These are phyloP conservation scores for Platalea minor DNA, from an alignment of 2,797 vertebrate genomes.

Conservation along the genomic window DNA sequence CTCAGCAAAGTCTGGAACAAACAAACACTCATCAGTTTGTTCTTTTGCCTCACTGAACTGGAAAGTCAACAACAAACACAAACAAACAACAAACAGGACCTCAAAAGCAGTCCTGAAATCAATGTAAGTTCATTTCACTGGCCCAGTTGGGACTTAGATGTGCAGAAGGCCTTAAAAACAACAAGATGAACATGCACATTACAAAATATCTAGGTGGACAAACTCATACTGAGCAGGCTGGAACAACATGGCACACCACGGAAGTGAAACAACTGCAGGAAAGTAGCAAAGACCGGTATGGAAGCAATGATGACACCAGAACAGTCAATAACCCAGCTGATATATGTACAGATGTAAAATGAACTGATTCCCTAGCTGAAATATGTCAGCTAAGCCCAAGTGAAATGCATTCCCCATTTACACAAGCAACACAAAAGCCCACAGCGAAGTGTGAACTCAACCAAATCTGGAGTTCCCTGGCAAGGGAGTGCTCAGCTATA, in stretches of 20 bases:
- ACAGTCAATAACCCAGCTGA: not conserved
- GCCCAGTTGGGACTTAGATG: not conserved
- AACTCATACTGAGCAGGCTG: not conserved
- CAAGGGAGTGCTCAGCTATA: not conserved
- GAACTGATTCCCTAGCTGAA: not conserved
- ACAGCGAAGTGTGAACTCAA: not conserved
- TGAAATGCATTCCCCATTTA: not conserved
- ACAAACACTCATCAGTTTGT: not conserved
- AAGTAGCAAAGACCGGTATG: not conserved
- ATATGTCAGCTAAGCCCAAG: not conserved
- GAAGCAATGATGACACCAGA: not conserved
- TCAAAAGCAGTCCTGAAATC: not conserved
- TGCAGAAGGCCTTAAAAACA: not conserved
- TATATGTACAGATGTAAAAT: not conserved
- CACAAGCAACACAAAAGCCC: conserved; percentile 4
- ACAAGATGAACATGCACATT: not conserved
- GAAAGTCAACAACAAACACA: not conserved
- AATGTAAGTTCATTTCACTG: not conserved
- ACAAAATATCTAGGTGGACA: not conserved
- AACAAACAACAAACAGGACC: not conserved
- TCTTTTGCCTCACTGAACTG: not conserved
- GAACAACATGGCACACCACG: not conserved
- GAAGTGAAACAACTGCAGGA: not conserved
- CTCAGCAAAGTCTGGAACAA: conserved; percentile 92
- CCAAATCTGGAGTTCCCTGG: not conserved